Evolutionary conservation across 2,797 vertebrate genomes (phyloP), one percentile per base, ranked within the genome.

Genomic region (Microctenopoma stevenorrisi): DNA sequence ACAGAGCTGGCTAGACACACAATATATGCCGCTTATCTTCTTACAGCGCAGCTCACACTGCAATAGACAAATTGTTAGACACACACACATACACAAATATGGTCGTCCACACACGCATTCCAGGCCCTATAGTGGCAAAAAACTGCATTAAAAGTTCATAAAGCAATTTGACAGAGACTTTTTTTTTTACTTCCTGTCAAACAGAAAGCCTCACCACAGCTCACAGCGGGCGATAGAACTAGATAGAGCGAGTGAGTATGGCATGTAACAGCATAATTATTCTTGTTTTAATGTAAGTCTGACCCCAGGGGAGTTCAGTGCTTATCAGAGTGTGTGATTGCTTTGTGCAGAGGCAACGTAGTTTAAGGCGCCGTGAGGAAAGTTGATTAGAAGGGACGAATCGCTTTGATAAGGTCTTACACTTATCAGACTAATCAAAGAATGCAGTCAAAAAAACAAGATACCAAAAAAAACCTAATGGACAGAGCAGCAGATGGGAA

Each of bases 291-390:
- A 80, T 82, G 75, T 65, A 76, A 56, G 52, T 6, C 33, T 68
- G 72, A 89, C 78, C 81, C 50, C 7, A 5, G 33, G 81, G 84
- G 67, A 79, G 65, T 61, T 47, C 53, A 40, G 57, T 88, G 86
- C 81, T 74, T 76, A 89, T 72, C 38, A 28, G 77, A 88, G 86
- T 87, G 89, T 89, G 85, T 83, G 82, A 91, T 90, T 91, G 78
- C 86, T 87, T 83, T 87, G 73, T 74, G 65, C 68, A 52, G 68
- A 75, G 78, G 66, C 60, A 2, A n/a, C 81, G 86, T 79, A 71
- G 63, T 72, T 71, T 46, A 64, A 67, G 56, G 70, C 48, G 25
- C 57, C 16, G 51, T 37, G 65, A 68, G 65, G 81, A 51, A 74
- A 74, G 70, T 64, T 81, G 72, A 88, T 86, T 71, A 86, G 74